Evolutionary conservation across 2,113 vertebrate genomes (phyloP).

Genomic region (Zosterops japonicus): DNA sequence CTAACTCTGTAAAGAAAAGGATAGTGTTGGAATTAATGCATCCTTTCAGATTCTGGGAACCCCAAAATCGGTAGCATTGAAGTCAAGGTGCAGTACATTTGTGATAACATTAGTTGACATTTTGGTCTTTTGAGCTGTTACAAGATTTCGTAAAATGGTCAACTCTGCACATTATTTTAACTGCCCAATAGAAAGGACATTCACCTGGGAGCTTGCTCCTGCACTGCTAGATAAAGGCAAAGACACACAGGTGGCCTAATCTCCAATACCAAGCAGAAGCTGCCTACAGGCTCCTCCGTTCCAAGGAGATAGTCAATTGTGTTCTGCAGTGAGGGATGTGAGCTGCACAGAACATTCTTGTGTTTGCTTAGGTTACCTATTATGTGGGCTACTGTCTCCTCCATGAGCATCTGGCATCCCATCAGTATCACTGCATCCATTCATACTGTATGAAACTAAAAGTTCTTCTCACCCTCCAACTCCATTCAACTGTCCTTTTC

Average conservation of each 20-base stretch:
- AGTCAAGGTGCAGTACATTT: neutral
- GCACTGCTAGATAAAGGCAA: neutral
- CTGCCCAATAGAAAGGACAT: neutral
- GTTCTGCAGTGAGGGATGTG: neutral
- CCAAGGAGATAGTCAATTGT: neutral
- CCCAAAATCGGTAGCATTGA: neutral
- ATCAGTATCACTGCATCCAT: neutral
- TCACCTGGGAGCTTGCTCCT: neutral
- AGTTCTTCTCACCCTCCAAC: neutral
- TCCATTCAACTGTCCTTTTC: neutral
- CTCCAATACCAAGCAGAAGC: rapidly evolving
- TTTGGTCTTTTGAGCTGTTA: neutral
- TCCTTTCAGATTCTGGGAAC: neutral
- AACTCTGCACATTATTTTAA: neutral
- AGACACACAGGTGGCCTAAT: neutral
- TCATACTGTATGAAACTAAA: neutral
- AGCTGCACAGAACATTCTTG: neutral
- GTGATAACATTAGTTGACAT: neutral
- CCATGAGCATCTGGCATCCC: neutral
- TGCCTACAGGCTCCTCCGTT: neutral
- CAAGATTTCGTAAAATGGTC: neutral
- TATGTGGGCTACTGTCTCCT: neutral
- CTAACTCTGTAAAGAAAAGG: neutral
- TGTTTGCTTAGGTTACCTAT: neutral
- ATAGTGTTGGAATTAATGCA: neutral